Base-by-base conservation (phyloP, 2,797 vertebrate genomes). In the Rhodeus uyekii region DNA sequence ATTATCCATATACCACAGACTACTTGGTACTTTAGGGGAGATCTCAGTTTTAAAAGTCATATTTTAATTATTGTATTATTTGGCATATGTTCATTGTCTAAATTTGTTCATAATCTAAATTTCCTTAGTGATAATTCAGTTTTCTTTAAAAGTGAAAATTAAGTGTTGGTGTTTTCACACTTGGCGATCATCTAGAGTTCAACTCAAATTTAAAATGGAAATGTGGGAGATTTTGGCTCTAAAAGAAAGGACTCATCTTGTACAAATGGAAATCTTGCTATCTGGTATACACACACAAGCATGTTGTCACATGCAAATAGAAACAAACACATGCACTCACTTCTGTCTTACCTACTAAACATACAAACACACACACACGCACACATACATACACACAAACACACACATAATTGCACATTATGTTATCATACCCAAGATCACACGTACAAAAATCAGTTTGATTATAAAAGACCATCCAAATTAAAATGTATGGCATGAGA, bases 401-500 rank as follows among this genome's bases (percentile, higher is more conserved):
- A 36, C 84, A 84, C 85, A 81, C 72, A 55, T 82, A 77, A 83
- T 81, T 81, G 67, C 83, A 87, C 78, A 76, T 84, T 74, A 55
- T 80, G 79, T 60, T 81, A 80, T 79, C 32, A 50, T 78, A 81
- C 32, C 67, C 50, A 65, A 82, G 48, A 86, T 78, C 69, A 84
- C 34, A 39, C 83, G 61, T 81, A 84, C 77, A 81, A 87, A 86
- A 85, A 83, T 73, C 55, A 18, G 50, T 69, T 80, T 63, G 55
- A 78, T 84, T 71, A 82, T 76, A 83, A 83, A 84, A 81, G 71
- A 69, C 24, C 50, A 50, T 71, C 55, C 39, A 80, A 78, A 82
- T 79, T n/a, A 84, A 79, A 82, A 39, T 46, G 67, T 55, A 75
- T 82, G 53, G 64, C 39, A 71, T 46, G 64, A 75, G 68, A 75